Percentiles rank a stretch among this genome's conserved stretches.
phyloP scores from a whole-genome alignment of 1,140 invertebrate species.

The Sipha flava region DNA sequence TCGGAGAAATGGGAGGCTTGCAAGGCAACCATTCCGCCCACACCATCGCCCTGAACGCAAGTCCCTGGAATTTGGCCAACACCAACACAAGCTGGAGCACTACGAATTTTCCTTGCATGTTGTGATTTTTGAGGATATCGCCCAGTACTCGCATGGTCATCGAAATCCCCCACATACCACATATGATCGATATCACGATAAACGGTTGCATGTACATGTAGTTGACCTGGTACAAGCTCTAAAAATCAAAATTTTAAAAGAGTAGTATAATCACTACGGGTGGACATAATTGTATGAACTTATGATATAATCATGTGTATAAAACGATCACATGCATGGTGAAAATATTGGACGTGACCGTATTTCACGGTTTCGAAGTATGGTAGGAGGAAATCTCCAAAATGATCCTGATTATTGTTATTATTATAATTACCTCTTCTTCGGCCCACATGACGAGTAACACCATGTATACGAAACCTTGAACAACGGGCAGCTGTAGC shows the following conservation, averaged over 20 bases:
- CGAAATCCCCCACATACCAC: slow-evolving; percentile 54
- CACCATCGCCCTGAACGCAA: slow-evolving; percentile 37
- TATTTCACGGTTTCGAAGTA: too few species aligned
- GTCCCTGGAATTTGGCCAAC: slow-evolving; percentile 41
- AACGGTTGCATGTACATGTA: slow-evolving; percentile 54
- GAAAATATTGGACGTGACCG: too few species aligned
- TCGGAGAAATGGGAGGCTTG: slow-evolving; percentile 43
- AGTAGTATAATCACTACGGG: not conserved
- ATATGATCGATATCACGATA: slow-evolving; percentile 50
- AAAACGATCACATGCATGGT: too few species aligned
- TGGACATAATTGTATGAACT: not conserved
- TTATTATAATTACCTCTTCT: slow-evolving; percentile 47
- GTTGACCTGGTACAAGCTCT: slow-evolving; percentile 52
- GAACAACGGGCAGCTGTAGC: slow-evolving; percentile 43
- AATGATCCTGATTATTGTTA: not conserved
- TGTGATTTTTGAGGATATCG: slow-evolving; percentile 44
- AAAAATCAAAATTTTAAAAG: slow-evolving; percentile 39
- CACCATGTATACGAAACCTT: slow-evolving; percentile 39
- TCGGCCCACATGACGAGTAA: slow-evolving; percentile 51
- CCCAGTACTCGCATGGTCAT: slow-evolving; percentile 50
- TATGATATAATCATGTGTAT: not conserved
- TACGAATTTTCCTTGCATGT: slow-evolving; percentile 41
- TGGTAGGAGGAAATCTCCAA: too few species aligned
- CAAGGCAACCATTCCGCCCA: slow-evolving; percentile 39
- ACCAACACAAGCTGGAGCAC: slow-evolving; percentile 42